Evolutionary conservation across 2,888 invertebrate genomes (phyloP).

Genomic region (Chloroclysta siterata): DNA sequence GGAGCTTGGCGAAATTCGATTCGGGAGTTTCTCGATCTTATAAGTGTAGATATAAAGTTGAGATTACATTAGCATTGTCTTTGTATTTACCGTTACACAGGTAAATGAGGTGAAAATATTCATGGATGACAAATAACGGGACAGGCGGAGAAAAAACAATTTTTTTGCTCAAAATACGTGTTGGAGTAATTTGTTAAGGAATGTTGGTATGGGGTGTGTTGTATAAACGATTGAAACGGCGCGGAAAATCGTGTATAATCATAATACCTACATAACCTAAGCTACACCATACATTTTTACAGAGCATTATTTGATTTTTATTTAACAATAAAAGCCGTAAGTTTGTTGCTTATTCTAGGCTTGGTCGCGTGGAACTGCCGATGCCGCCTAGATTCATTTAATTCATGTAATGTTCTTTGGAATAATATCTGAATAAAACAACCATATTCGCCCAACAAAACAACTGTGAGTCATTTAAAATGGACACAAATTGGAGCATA

Average conservation of each 20-base stretch:
- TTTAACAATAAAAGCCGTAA: no score
- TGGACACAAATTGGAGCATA: no score
- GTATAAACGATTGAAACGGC: neutral
- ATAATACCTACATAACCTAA: no score
- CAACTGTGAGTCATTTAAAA: no score
- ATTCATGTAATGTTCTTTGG: no score
- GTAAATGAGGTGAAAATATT: slow-evolving; percentile 41
- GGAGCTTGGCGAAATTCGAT: slow-evolving; percentile 25
- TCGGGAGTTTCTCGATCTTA: slow-evolving; percentile 18
- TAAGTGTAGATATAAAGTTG: slow-evolving; percentile 21
- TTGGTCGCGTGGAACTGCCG: no score
- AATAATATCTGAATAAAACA: no score
- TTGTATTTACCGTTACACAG: slow-evolving; percentile 22
- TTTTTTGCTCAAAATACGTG: slow-evolving; percentile 25
- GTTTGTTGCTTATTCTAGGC: no score
- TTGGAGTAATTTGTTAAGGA: neutral
- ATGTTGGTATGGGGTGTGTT: neutral
- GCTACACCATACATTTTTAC: no score
- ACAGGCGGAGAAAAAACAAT: slow-evolving; percentile 25
- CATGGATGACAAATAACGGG: slow-evolving; percentile 34
- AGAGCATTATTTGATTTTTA: no score
- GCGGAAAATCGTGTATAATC: neutral
- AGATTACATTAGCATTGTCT: slow-evolving; percentile 24
- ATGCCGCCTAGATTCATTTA: no score
- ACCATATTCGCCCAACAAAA: no score